These are phyloP conservation scores for Sipha flava DNA, from an alignment of 1,140 invertebrate species.

Conservation along the genomic window DNA sequence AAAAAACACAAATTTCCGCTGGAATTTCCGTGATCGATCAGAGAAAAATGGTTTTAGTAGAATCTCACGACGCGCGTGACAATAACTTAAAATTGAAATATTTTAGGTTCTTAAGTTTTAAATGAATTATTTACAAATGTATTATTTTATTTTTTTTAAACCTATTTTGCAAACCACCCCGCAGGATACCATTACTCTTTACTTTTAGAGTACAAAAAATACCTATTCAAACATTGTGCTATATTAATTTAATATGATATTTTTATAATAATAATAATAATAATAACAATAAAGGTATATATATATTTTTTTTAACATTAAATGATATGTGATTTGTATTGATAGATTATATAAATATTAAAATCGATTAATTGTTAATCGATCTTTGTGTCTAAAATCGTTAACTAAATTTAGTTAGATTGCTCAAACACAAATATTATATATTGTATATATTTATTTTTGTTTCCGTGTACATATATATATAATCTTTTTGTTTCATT, in stretches of 20 bases:
- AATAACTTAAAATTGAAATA: background rate
- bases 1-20: too few species aligned
- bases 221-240: background rate
- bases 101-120: background rate
- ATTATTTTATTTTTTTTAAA: background rate
- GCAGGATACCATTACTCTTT: background rate
- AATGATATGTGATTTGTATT: background rate
- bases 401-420: background rate
- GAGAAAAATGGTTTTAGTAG: background rate
- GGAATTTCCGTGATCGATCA: background rate
- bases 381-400: background rate
- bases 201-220: background rate
- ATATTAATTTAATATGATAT: background rate
- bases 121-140: background rate
- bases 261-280: background rate
- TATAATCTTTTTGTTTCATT: background rate
- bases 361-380: background rate
- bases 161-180: background rate
- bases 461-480: background rate
- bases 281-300: background rate
- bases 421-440: slow-evolving; percentile 14
- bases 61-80: background rate
- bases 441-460: background rate
- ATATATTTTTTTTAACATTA: background rate
- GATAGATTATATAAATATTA: background rate